Evolutionary conservation across 2,888 invertebrate genomes (phyloP), one percentile per base, ranked within the genome.

Genomic region (Odontocerum albicorne): DNA sequence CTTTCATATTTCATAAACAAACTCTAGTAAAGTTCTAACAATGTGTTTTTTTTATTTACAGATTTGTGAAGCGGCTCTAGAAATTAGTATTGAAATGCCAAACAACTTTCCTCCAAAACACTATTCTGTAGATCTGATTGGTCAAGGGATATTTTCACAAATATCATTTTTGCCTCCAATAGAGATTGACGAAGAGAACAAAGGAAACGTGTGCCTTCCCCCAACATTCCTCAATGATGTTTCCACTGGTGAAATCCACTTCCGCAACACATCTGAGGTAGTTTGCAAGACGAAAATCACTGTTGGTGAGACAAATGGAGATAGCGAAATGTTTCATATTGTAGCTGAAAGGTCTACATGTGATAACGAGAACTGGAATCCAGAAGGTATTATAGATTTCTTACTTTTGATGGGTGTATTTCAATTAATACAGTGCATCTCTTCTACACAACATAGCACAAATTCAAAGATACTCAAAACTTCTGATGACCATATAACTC

Each of bases 41-140:
- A 10, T 4, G 4, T 15, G 13, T 12, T 2, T 42, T 16, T 40
- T 13, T 27, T 17, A 6, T 31, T 44, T 44, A 19, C 13, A 46
- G 46, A 46, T 35, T 13, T 46, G 35, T 17, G 35, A 46, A 35
- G 46, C 46, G 1, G 35, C 35, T n/a, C 35, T 46, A 20, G 12
- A 33, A 46, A 35, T 46, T 13, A 21, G 15, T 10, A 46, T 46
- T 13, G 36, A 46, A 13, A 46, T 46, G 36, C 35, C 46, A n/a
- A 12, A n/a, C 19, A 35, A 35, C 12, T 22, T 13, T 8, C 35
- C 46, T 12, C 20, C 46, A 35, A 46, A 46, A 19, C 15, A 10
- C 8, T 46, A 46, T 21, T 10, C 20, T 3, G 13, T 35, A 4
- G 13, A 33, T 16, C 12, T 46, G 15, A 15, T 46, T 4, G 46